Conservation (phyloP, 2,888 invertebrate genomes). For the Calliopum simillimum region DNA sequence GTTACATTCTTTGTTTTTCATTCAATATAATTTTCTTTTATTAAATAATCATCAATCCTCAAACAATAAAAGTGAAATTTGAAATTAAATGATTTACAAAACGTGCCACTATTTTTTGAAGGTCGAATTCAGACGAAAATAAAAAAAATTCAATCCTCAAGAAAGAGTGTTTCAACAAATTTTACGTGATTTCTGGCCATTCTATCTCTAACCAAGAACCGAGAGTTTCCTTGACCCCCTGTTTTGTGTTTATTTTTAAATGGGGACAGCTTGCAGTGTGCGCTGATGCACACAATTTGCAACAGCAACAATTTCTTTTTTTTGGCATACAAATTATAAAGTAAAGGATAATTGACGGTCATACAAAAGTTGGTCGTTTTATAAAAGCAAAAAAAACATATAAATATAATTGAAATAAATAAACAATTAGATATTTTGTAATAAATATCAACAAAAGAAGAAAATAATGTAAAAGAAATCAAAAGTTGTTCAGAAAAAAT, state of each 20-base stretch:
- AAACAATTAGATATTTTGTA: no score
- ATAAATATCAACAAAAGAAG: no score
- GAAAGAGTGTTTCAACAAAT: background rate
- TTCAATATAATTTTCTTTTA: no score
- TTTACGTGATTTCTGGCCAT: background rate
- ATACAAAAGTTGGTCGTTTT: conserved; percentile 51
- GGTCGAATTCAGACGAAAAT: no score
- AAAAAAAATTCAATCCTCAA: no score
- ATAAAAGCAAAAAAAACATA: conserved; percentile 38
- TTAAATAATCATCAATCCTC: no score
- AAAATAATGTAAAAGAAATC: conserved; percentile 30
- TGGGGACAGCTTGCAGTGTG: background rate
- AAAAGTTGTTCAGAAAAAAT: conserved; percentile 46
- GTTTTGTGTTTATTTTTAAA: conserved; percentile 37
- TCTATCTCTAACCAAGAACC: background rate
- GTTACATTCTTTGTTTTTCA: no score
- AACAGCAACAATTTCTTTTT: conserved; percentile 11
- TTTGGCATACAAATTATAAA: conserved; percentile 24
- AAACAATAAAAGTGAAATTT: no score
- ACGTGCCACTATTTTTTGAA: no score
- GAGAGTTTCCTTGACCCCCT: conserved; percentile 43
- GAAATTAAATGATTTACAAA: no score
- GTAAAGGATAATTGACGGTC: conserved; percentile 64
- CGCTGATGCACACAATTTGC: background rate
- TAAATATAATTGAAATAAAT: no score